phyloP scores from a whole-genome alignment of 2,888 invertebrate species.

The Oithona nana region DNA sequence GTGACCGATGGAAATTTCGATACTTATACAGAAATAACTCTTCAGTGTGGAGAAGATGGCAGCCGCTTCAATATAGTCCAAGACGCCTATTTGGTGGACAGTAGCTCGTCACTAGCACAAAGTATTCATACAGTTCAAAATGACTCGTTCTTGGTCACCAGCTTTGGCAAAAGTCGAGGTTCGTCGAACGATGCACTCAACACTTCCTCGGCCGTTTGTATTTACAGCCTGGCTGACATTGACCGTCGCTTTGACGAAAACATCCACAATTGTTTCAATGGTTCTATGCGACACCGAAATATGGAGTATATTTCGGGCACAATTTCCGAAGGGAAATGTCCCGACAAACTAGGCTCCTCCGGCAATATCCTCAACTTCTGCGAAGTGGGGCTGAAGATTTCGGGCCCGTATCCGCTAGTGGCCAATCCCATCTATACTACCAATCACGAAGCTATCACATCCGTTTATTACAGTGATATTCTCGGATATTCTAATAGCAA shows the following conservation, averaged over 20 bases:
- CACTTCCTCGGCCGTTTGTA: constrained; percentile 41
- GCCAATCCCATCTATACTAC: neutral
- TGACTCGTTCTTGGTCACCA: constrained; percentile 45
- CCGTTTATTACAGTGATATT: neutral
- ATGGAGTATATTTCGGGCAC: constrained; percentile 78
- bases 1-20: constrained; percentile 86
- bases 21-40: constrained; percentile 87
- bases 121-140: constrained; percentile 23
- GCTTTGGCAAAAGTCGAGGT: constrained; percentile 72
- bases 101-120: constrained; percentile 58
- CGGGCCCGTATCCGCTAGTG: constrained; percentile 58
- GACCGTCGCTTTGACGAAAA: constrained; percentile 86
- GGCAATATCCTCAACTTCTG: constrained; percentile 82
- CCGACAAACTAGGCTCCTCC: constrained; percentile 54
- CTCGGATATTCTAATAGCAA: neutral
- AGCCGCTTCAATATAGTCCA: constrained; percentile 70
- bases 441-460: neutral
- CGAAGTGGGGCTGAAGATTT: constrained; percentile 75
- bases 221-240: constrained; percentile 73
- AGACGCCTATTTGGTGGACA: constrained; percentile 61
- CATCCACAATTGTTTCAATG: constrained; percentile 92
- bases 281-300: constrained; percentile 73
- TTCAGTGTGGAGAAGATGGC: constrained; percentile 57
- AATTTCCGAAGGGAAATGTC: constrained; percentile 76
- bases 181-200: constrained; percentile 62